A percentile compares a stretch with the other conserved stretches of the same genome.
phyloP scores from a whole-genome alignment of 2,797 vertebrate genomes.

The Neosilurus hyrtlii region DNA sequence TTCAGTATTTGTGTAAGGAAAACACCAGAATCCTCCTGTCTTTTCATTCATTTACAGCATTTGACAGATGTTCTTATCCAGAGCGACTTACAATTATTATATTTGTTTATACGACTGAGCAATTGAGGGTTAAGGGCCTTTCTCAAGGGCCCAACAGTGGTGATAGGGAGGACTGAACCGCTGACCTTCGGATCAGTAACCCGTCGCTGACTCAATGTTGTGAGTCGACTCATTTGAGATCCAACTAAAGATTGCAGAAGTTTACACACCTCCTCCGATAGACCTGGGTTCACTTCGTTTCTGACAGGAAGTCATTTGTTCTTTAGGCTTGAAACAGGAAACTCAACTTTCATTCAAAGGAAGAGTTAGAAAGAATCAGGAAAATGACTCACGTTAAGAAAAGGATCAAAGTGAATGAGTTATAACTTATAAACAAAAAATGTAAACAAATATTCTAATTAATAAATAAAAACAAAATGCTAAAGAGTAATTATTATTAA shows the following conservation, averaged over 20 bases:
- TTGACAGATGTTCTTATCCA: no score
- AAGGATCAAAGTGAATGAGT: neutral
- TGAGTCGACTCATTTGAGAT: neutral
- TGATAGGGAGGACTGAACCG: no score
- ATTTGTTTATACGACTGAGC: no score
- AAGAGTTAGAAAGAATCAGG: neutral
- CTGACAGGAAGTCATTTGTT: neutral
- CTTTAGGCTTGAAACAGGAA: neutral
- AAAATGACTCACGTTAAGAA: neutral
- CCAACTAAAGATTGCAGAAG: neutral
- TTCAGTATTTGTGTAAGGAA: constrained; percentile 52
- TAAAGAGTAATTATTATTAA: neutral
- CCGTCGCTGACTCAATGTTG: no score
- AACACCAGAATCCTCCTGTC: no score
- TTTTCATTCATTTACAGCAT: no score
- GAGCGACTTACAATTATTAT: no score
- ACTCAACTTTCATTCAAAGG: neutral
- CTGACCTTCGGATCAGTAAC: no score
- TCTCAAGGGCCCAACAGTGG: no score
- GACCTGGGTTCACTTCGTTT: neutral
- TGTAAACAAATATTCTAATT: neutral
- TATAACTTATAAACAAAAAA: neutral
- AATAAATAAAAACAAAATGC: neutral
- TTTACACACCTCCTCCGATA: neutral
- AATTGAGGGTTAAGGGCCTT: no score